Conservation (phyloP, 2,113 vertebrate genomes). For the Fregetta grallaria region DNA sequence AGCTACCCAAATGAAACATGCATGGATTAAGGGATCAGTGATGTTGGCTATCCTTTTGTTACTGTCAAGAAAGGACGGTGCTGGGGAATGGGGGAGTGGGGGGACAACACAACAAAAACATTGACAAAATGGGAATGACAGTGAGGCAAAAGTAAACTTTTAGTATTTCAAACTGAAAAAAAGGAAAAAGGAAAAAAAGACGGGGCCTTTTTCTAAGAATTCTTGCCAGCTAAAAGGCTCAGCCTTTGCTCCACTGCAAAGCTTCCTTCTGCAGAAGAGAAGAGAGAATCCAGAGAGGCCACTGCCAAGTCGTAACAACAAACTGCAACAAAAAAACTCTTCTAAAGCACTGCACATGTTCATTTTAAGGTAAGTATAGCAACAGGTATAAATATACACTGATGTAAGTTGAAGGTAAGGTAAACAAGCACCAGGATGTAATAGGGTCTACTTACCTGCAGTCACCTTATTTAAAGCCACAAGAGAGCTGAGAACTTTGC, state of each 20-base stretch:
- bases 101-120: background rate
- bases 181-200: rapidly evolving
- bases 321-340: background rate
- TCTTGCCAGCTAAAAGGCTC: background rate
- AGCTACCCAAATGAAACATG: background rate
- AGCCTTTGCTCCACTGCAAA: background rate
- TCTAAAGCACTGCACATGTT: background rate
- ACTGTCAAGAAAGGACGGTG: background rate
- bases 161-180: background rate
- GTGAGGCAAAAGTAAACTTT: background rate
- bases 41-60: background rate
- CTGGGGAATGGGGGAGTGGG: background rate
- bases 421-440: background rate
- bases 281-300: background rate
- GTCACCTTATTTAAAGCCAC: constrained; percentile 97
- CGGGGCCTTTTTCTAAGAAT: background rate
- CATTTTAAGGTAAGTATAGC: background rate
- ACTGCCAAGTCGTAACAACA: background rate
- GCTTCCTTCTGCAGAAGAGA: background rate
- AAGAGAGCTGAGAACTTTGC: constrained; percentile 92
- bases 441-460: constrained; percentile 82
- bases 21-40: background rate
- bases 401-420: background rate
- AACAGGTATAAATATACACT: background rate
- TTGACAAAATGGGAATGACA: background rate